Conservation (phyloP, 2,888 invertebrate species). For the Lymantria monacha region DNA sequence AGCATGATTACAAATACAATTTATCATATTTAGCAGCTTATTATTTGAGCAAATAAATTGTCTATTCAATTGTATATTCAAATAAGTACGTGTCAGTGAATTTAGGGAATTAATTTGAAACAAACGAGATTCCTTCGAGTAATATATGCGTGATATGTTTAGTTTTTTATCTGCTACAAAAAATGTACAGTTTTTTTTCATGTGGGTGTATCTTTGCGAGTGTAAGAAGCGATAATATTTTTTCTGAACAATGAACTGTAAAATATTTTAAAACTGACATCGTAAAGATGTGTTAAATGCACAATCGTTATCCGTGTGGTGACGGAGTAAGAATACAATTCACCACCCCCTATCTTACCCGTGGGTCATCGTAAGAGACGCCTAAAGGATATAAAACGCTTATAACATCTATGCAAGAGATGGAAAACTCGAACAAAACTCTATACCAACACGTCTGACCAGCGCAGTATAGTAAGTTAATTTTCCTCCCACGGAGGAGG, state of each 20-base stretch:
- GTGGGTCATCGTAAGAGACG: too few species aligned
- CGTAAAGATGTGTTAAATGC: too few species aligned
- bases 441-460: too few species aligned
- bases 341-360: too few species aligned
- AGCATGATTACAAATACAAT: slow-evolving; percentile 36
- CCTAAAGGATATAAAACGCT: too few species aligned
- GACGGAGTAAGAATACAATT: too few species aligned
- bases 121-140: slow-evolving; percentile 28
- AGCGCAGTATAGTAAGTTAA: too few species aligned
- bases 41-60: slow-evolving; percentile 36
- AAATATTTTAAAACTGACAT: too few species aligned
- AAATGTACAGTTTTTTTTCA: neutral
- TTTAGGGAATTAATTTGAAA: slow-evolving; percentile 2
- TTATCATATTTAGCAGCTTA: slow-evolving; percentile 50
- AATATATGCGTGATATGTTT: neutral
- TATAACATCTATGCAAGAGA: too few species aligned
- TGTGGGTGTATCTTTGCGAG: neutral
- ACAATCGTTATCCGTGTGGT: too few species aligned
- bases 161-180: neutral
- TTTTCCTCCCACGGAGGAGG: too few species aligned
- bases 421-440: too few species aligned
- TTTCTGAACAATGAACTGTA: neutral
- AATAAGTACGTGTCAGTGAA: neutral
- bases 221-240: neutral
- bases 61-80: slow-evolving; percentile 39